Evolutionary conservation across 1,140 invertebrate species (phyloP), one percentile per base, ranked within the genome.

Genomic region (Brachystomella parvula): DNA sequence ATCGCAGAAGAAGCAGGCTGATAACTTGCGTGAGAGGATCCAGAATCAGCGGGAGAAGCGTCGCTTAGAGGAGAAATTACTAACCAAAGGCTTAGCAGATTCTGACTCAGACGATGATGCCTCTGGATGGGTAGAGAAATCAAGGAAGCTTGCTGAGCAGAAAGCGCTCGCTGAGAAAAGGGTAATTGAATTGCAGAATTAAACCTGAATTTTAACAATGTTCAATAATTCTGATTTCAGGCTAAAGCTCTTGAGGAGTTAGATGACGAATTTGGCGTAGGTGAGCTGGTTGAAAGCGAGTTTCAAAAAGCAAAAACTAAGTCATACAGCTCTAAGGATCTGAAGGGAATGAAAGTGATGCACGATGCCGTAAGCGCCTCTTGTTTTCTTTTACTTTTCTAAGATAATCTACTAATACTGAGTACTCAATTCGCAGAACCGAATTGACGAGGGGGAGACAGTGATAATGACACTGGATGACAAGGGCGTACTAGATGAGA

Each of bases 401-500:
- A 12, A 3, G 24, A 59, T 12, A 30, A 29, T 59, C 26, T 47
- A 3, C 59, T 57, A 17, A 28, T 39, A 63, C 17, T 59, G 64
- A 60, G 19, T 39, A 6, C 56, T 73, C 29, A 61, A 68, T 78
- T 77, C 3, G 24, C 56, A 83, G 78, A 82, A 84, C 30, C 81
- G 80, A 70, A 89, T 99, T 78, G 80, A 81, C 15, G 94, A 96
- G 78, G 95, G 93, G 28, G 83, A 83, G 74, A 85, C 86, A 63
- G 84, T 95, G 2, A 87, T 99, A 69, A 81, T 99, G 66, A 98
- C 96, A 0, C 80, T 99, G 24, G 90, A 97, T 78, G 96, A 99
- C 81, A 87, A 89, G 78, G 88, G 84, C 74, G 86, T 98, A 29
- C 81, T 99, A 31, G 89, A 94, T 69, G 89, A 94, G 59, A 87